Conservation (phyloP, 1,140 invertebrate species). For the Andricus grossulariae region DNA sequence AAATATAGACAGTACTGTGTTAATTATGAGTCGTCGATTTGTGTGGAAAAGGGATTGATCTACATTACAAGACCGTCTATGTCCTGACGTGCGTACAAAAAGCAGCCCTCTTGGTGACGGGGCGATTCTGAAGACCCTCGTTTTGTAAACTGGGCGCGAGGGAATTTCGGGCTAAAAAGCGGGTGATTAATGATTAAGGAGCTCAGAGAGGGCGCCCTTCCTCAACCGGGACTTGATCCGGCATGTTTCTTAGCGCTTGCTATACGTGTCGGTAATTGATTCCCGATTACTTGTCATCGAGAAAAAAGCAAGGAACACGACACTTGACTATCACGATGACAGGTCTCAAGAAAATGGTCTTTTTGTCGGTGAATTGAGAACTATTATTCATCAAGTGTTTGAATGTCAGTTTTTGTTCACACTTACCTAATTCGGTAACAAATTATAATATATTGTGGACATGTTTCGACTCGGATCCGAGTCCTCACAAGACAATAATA, state of each 20-base stretch:
- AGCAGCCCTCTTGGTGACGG: slow-evolving; percentile 69
- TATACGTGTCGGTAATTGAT: slow-evolving; percentile 65
- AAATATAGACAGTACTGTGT: too few relatives aligned
- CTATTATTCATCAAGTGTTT: too few relatives aligned
- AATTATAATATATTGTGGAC: too few relatives aligned
- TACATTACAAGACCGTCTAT: slow-evolving; percentile 6
- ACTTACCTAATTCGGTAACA: too few relatives aligned
- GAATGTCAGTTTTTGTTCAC: too few relatives aligned
- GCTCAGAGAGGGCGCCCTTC: slow-evolving; percentile 43
- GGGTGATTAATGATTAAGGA: slow-evolving; percentile 73
- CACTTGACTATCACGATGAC: not conserved
- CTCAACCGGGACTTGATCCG: not conserved
- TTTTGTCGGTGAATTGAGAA: not conserved
- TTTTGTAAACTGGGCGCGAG: slow-evolving; percentile 73
- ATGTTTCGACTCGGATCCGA: too few relatives aligned
- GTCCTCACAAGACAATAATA: too few relatives aligned
- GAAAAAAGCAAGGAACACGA: slow-evolving; percentile 2
- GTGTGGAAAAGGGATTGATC: slow-evolving; percentile 37
- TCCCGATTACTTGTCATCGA: slow-evolving; percentile 63
- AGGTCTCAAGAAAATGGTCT: not conserved
- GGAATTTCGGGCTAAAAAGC: slow-evolving; percentile 74
- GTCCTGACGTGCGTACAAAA: slow-evolving; percentile 49
- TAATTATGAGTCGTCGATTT: too few relatives aligned
- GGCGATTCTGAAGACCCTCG: slow-evolving; percentile 70
- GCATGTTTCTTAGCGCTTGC: slow-evolving; percentile 58